Conservation (phyloP, 1,140 invertebrate species). For the Drosophila mayri region DNA sequence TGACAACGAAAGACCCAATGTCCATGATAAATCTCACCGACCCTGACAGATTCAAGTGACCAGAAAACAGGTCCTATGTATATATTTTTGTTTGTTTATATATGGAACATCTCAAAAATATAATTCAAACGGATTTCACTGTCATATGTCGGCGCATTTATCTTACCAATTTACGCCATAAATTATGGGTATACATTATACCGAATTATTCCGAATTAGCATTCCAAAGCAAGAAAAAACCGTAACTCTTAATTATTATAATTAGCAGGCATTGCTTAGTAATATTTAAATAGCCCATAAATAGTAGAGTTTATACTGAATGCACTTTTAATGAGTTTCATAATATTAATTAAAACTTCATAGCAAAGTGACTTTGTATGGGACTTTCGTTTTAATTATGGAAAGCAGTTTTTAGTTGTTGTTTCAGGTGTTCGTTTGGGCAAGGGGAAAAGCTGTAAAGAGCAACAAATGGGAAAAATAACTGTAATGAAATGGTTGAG, state of each 20-base stretch:
- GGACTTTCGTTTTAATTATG: conserved; percentile 13
- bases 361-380: not conserved
- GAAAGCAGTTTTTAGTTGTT: conserved; percentile 14
- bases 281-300: conserved; percentile 33
- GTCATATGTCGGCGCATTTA: conserved; percentile 7
- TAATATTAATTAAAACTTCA: conserved; percentile 34
- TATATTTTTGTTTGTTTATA: not conserved
- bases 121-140: conserved; percentile 19
- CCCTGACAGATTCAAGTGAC: conserved; percentile 45
- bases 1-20: conserved; percentile 21
- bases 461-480: not conserved
- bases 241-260: conserved; percentile 27
- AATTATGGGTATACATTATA: not conserved
- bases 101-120: conserved; percentile 13
- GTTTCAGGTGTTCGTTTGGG: conserved; percentile 1
- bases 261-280: conserved; percentile 7
- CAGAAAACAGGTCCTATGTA: conserved; percentile 30
- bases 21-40: conserved; percentile 42
- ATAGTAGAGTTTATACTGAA: conserved; percentile 11
- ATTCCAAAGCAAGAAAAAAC: not conserved
- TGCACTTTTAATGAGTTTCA: conserved; percentile 21
- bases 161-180: conserved; percentile 6
- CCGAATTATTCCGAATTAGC: conserved; percentile 15
- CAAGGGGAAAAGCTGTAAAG: not conserved
- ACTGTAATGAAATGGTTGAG: conserved; percentile 7